Evolutionary conservation across 2,888 invertebrate species (phyloP), one percentile per base, ranked within the genome.

Genomic region (Heliconius hortense): DNA sequence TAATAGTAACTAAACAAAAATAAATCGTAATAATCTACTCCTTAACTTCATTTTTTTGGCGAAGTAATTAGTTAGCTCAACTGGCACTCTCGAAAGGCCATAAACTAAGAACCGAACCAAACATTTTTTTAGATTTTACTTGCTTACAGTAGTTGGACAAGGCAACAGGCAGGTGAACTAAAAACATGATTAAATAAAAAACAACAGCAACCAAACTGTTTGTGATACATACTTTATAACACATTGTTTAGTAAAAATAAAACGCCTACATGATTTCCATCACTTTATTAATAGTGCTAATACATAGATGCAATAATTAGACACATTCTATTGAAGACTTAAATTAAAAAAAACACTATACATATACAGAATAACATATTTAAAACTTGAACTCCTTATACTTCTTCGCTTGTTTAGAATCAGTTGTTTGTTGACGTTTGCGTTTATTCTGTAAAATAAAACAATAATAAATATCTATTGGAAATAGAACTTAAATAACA

Each of bases 331-430:
- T 59, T 35, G 39, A 39, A 39, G 71, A 77, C 69, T 35, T 69
- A 69, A 31, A 24, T 56, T 31, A 1, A 68, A 53, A 13, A 31
- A 11, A 48, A 21, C 28, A 48, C 24, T 53, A n/a, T 69, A n/a
- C n/a, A n/a, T n/a, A 73, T 72, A 75, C 63, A 63, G 48, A 62
- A 15, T 69, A 59, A 31, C 56, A 67, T 63, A 69, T 68, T 84
- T 92, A 99, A 95, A 99, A 99, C 90, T 99, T 99, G 95, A 99
- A 99, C 89, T 99, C 99, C 92, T 99, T 99, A 95, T 99, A 99
- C 94, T 99, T 99, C 94, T 99, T 99, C 21, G 98, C 97, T 82
- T 97, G 96, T 89, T 98, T 98, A 7, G 97, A 96, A 82, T 98
- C 97, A 85, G 97, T 97, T 81, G 97, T 97, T 88, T 97, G 97